Conservation (phyloP, 2,888 invertebrate genomes). For the Gari tellinella region DNA sequence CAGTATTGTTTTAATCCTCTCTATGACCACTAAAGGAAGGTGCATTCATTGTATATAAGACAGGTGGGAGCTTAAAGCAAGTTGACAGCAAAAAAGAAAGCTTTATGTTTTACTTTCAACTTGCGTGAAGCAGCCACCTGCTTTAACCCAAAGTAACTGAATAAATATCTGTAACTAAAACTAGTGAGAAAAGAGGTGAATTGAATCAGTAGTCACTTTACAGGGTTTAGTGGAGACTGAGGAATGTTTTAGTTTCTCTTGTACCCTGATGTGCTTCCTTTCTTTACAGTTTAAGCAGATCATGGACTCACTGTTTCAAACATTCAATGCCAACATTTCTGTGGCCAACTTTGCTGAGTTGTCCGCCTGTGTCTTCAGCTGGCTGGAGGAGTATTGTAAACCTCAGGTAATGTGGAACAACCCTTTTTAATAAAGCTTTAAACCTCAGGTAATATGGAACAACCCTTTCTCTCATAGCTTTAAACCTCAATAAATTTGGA, state of each 20-base stretch:
- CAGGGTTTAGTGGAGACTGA: background rate
- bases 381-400: slow-evolving; percentile 98
- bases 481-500: background rate
- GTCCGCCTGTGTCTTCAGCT: slow-evolving; percentile 97
- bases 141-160: no score
- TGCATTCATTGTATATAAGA: no score
- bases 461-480: background rate
- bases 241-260: background rate
- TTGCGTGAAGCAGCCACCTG: no score
- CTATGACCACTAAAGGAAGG: no score
- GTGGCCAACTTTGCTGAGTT: slow-evolving; percentile 96
- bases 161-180: no score
- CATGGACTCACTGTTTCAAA: slow-evolving; percentile 96
- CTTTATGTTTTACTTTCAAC: no score
- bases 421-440: no score
- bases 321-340: slow-evolving; percentile 92
- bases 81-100: no score
- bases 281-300: slow-evolving; percentile 93
- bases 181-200: no score
- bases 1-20: no score
- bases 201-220: no score
- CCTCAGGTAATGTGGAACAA: slow-evolving; percentile 87
- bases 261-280: background rate
- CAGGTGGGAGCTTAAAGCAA: no score
- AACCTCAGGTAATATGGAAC: background rate